A percentile compares a stretch with the other conserved stretches of the same genome.
Conservation (phyloP, 2,888 invertebrate species). For the Anodontia alba region DNA sequence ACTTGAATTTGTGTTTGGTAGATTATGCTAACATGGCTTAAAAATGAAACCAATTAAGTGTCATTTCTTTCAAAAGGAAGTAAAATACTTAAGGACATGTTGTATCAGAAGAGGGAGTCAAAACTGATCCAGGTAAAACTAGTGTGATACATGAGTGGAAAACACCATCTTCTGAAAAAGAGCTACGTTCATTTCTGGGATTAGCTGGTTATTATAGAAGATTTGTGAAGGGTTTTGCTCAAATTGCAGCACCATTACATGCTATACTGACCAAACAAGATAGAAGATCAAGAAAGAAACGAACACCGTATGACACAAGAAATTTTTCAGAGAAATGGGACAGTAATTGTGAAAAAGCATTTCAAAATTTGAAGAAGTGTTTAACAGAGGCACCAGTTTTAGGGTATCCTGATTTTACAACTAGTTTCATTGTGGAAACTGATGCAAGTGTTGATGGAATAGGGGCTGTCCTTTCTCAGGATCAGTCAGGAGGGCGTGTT, state of each 20-base stretch:
- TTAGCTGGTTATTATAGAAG: too few species aligned
- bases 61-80: conserved; percentile 34
- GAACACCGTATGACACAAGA: neutral
- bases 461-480: conserved; percentile 57
- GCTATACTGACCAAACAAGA: conserved; percentile 14
- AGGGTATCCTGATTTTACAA: conserved; percentile 55
- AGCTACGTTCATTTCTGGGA: conserved; percentile 2
- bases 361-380: conserved; percentile 45
- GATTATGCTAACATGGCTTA: conserved; percentile 36
- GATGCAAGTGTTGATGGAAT: conserved; percentile 54
- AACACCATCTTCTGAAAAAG: conserved; percentile 10
- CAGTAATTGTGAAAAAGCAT: conserved; percentile 34
- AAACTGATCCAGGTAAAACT: conserved; percentile 19
- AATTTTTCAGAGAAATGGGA: conserved; percentile 31
- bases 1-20: conserved; percentile 46
- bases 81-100: conserved; percentile 17
- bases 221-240: conserved; percentile 31
- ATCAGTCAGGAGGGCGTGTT: conserved; percentile 32
- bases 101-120: neutral
- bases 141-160: conserved; percentile 47
- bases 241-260: conserved; percentile 34
- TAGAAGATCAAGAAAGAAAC: neutral
- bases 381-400: conserved; percentile 46
- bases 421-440: conserved; percentile 52
- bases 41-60: conserved; percentile 53